Evolutionary conservation across 2,888 invertebrate species (phyloP), one percentile per base, ranked within the genome.

Genomic region (Tetragnatha montana): DNA sequence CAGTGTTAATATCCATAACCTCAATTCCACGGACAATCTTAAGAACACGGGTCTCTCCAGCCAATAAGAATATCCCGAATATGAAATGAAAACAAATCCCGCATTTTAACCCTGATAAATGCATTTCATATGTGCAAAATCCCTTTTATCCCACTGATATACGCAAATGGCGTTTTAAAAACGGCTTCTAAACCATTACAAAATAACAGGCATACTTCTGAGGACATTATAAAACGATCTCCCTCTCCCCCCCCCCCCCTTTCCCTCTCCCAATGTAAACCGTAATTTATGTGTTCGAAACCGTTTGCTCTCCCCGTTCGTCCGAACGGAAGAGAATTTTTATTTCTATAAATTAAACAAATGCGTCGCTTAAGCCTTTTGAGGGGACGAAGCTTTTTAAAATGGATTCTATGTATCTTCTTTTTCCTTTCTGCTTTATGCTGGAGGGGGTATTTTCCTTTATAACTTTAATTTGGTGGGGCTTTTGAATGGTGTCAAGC

Each of bases 301-400:
- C 8, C 73, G 73, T 22, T 22, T 73, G 73, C 73, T 10, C 71
- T 60, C 12, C 12, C 60, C 14, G 60, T 60, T 8, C 14, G 8
- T 14, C 12, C 12, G 60, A 60, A 60, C 12, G 60, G 10, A 60
- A 17, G 60, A 17, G 60, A 71, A 71, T 81, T 71, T 81, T 81
- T 21, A 21, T 73, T 73, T 17, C 71, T 81, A 35, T 35, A 81
- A 81, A 81, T 81, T 81, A 81, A 81, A 81, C 73, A 73, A 81
- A 81, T 51, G 81, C 73, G 71, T 81, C 21, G 49, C 22, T 14
- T 81, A 81, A 81, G 81, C 81, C 70, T 50, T 81, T 81, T 71
- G 49, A 51, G 73, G 73, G 21, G 50, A 73, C 22, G 73, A n/a
- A 50, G 50, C 76, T 50, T 50, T 76, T 76, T 50, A 76, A n/a